phyloP scores from a whole-genome alignment of 2,888 invertebrate genomes.

The Mimachlamys varia region DNA sequence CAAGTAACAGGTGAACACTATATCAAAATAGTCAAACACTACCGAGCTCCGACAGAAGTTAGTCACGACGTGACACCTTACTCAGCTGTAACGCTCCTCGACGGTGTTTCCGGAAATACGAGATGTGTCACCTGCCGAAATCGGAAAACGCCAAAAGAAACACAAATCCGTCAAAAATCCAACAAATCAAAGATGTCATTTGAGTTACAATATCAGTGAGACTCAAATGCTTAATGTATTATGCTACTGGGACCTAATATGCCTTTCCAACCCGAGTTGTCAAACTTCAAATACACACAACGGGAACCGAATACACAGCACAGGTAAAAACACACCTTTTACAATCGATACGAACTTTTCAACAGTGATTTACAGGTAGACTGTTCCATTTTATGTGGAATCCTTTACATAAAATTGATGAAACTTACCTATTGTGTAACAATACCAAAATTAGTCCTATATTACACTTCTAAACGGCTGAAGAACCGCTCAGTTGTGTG shows the following conservation, averaged over 20 bases:
- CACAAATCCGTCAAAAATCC: neutral
- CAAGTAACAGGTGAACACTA: too few relatives aligned
- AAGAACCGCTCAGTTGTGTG: neutral
- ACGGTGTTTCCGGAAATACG: neutral
- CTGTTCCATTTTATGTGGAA: neutral
- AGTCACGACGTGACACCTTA: too few relatives aligned
- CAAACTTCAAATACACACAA: neutral
- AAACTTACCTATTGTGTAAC: neutral
- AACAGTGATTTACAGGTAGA: neutral
- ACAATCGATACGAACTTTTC: conserved; percentile 23
- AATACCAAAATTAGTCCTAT: neutral
- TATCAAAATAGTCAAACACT: too few relatives aligned
- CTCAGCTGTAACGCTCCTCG: neutral
- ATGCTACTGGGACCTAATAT: neutral
- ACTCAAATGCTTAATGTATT: neutral
- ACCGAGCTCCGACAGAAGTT: too few relatives aligned
- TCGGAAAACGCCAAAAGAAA: neutral
- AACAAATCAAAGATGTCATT: neutral
- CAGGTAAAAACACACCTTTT: conserved; percentile 36
- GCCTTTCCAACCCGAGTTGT: neutral
- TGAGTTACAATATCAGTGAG: neutral
- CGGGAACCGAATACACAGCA: neutral
- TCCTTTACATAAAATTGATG: neutral
- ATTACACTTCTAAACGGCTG: neutral
- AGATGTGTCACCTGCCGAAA: conserved; percentile 7